phyloP scores from a whole-genome alignment of 2,113 vertebrate species.

The Parotia lawesii region DNA sequence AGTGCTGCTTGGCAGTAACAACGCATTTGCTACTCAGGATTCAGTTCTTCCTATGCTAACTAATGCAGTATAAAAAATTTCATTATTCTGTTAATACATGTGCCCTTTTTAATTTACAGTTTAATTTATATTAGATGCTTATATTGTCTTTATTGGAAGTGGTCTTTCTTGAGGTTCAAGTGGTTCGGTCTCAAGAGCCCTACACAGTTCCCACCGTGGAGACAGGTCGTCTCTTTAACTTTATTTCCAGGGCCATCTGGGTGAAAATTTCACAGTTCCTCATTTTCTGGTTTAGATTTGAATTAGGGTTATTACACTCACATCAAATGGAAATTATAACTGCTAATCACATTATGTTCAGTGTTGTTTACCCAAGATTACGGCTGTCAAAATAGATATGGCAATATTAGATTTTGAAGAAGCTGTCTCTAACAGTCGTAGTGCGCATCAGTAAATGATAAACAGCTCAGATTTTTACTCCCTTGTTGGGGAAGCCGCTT shows the following conservation, averaged over 20 bases:
- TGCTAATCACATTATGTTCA: slow-evolving; percentile 36
- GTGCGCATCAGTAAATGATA: not conserved
- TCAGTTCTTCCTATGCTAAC: not conserved
- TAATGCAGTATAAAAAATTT: not conserved
- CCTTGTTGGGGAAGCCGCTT: not conserved
- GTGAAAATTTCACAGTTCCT: not conserved
- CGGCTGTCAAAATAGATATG: not conserved
- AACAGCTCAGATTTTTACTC: slow-evolving; percentile 15
- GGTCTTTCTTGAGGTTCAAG: not conserved
- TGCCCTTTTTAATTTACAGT: not conserved
- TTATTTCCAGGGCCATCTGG: not conserved
- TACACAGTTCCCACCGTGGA: not conserved
- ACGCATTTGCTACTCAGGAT: not conserved
- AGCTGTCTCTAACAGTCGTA: not conserved
- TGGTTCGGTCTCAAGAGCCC: not conserved
- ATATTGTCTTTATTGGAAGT: not conserved
- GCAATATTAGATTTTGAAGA: slow-evolving; percentile 7
- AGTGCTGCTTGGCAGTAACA: not conserved
- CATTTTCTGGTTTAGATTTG: slow-evolving; percentile 6
- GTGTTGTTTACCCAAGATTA: not conserved
- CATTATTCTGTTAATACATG: not conserved
- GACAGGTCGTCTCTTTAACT: not conserved
- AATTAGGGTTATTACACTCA: slow-evolving; percentile 9
- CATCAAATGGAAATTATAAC: not conserved
- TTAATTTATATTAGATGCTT: not conserved